Conservation (phyloP, 2,797 vertebrate genomes). For the Gadopsis marmoratus region DNA sequence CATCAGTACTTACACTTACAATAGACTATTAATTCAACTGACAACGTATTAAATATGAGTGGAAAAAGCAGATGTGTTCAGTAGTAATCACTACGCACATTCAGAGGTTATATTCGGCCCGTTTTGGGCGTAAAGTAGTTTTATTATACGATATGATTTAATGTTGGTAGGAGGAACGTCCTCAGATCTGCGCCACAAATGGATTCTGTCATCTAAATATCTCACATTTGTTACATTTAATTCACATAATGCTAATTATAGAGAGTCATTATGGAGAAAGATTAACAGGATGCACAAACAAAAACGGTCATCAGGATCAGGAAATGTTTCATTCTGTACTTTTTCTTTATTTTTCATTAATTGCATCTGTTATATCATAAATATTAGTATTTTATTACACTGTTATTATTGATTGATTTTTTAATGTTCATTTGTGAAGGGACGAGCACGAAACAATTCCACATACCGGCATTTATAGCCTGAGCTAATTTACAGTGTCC, state of each 20-base stretch:
- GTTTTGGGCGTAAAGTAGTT: not conserved
- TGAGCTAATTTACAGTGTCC: not conserved
- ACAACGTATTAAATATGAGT: not conserved
- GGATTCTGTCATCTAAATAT: not conserved
- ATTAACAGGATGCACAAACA: not conserved
- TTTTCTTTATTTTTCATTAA: not conserved
- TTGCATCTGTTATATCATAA: not conserved
- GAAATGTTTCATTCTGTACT: not conserved
- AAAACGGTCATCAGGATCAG: not conserved
- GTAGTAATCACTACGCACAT: fast-evolving
- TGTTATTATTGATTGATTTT: not conserved
- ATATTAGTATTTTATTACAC: not conserved
- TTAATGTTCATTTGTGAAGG: not conserved
- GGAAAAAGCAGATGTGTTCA: not conserved
- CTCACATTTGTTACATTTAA: not conserved
- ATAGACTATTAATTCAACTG: not conserved
- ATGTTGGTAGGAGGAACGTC: not conserved
- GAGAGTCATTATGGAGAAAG: not conserved
- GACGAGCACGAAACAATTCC: not conserved
- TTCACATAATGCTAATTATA: not conserved
- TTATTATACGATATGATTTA: not conserved
- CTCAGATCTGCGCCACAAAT: not conserved
- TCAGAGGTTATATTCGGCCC: not conserved
- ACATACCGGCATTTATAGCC: not conserved
- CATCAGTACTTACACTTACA: not conserved